A percentile compares a stretch with the other conserved stretches of the same genome.
These are phyloP conservation scores for Desoria tigrina DNA, from an alignment of 2,888 invertebrate species.

Conservation along the genomic window DNA sequence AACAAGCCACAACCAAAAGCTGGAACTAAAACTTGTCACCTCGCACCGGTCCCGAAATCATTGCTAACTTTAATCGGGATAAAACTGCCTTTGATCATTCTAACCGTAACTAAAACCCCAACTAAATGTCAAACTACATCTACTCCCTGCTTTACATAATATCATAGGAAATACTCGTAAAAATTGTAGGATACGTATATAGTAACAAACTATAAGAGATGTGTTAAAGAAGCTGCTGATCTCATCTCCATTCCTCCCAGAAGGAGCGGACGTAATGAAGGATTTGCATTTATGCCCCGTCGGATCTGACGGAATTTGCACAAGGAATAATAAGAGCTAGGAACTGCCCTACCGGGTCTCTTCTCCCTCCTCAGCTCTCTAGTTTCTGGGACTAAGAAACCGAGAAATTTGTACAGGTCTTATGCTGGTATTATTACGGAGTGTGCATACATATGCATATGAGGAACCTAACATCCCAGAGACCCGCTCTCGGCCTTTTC, in stretches of 20 bases:
- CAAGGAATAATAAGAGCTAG: conserved; percentile 19
- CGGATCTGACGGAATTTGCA: conserved; percentile 5
- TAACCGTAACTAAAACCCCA: too few relatives aligned
- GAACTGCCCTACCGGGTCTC: conserved; percentile 9
- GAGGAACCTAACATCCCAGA: neutral
- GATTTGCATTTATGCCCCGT: conserved; percentile 7
- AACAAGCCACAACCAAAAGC: too few relatives aligned
- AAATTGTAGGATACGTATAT: too few relatives aligned
- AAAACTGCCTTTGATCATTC: too few relatives aligned
- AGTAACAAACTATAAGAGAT: too few relatives aligned
- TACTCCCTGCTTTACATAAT: too few relatives aligned
- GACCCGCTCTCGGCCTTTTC: conserved; percentile 17
- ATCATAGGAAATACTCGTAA: too few relatives aligned
- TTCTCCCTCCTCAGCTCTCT: neutral
- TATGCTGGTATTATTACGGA: neutral
- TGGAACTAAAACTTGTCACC: too few relatives aligned
- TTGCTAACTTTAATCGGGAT: too few relatives aligned
- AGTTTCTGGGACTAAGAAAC: neutral
- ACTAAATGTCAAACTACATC: too few relatives aligned
- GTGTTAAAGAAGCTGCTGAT: too few relatives aligned
- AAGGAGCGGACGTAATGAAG: neutral
- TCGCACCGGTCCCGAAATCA: too few relatives aligned
- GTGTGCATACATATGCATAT: neutral
- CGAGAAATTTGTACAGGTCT: neutral
- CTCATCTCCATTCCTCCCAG: conserved; percentile 1